These are phyloP conservation scores for Drosophila monieri DNA, from an alignment of 2,888 invertebrate genomes.

Conservation along the genomic window DNA sequence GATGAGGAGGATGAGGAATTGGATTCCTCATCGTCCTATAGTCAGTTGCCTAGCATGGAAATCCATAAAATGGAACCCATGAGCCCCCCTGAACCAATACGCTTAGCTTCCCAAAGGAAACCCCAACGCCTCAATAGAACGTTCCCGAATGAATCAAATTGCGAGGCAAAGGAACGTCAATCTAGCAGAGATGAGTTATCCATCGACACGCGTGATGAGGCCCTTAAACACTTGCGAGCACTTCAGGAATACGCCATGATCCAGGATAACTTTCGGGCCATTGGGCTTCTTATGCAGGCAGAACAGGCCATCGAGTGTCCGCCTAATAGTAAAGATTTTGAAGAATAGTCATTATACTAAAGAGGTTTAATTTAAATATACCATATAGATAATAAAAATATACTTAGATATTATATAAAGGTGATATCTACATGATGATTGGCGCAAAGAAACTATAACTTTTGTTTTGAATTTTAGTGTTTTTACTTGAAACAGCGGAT, in stretches of 20 bases:
- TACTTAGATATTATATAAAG: too few species aligned
- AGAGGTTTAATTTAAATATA: too few species aligned
- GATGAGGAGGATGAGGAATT: not conserved
- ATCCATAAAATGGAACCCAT: not conserved
- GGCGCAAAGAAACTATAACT: too few species aligned
- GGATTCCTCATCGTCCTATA: not conserved
- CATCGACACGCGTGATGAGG: constrained; percentile 28
- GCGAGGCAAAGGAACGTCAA: not conserved
- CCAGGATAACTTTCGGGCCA: constrained; percentile 79
- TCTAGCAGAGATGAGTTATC: constrained; percentile 10
- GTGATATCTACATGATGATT: too few species aligned
- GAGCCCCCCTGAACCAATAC: not conserved
- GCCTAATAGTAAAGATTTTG: constrained; percentile 40
- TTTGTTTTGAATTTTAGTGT: too few species aligned
- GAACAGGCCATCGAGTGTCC: constrained; percentile 74
- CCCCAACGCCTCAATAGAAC: not conserved
- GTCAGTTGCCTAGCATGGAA: not conserved
- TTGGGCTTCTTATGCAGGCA: constrained; percentile 77
- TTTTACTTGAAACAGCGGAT: too few species aligned
- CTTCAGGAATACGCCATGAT: constrained; percentile 81
- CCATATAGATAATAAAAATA: too few species aligned
- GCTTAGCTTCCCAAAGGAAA: not conserved
- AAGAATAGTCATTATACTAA: constrained; percentile 8
- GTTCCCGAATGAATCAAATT: not conserved
- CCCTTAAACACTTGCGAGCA: constrained; percentile 59